These are phyloP conservation scores for Harpegnathos saltator DNA, from an alignment of 1,140 invertebrate species.

Conservation along the genomic window DNA sequence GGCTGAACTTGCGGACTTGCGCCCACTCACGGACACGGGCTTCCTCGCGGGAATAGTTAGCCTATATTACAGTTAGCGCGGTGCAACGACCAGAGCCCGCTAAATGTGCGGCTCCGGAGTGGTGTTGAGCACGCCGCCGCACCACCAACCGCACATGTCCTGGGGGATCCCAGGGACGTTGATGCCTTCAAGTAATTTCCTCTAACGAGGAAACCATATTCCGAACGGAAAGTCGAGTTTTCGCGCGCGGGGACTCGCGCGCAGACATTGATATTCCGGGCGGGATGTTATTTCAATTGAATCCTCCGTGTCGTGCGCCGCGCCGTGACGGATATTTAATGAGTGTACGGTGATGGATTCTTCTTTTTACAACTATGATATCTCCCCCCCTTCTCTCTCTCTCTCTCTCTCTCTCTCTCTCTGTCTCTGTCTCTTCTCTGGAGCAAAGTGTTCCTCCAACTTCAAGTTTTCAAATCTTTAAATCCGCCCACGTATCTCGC, in stretches of 20 bases:
- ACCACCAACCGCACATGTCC: slow-evolving; percentile 51
- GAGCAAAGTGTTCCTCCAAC: neutral
- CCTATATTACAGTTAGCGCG: slow-evolving; percentile 51
- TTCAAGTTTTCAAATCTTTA: slow-evolving; percentile 7
- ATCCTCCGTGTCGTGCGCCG: slow-evolving; percentile 17
- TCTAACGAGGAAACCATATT: slow-evolving; percentile 60
- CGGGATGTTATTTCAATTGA: slow-evolving; percentile 48
- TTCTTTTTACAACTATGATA: slow-evolving; percentile 15
- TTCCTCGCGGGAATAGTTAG: slow-evolving; percentile 49
- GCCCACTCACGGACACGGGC: neutral
- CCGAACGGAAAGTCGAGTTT: slow-evolving; percentile 54
- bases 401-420: no score
- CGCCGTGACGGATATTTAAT: slow-evolving; percentile 5
- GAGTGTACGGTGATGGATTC: neutral
- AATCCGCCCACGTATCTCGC: no score
- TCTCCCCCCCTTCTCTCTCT: neutral
- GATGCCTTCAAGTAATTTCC: slow-evolving; percentile 61
- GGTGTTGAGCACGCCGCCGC: slow-evolving; percentile 51
- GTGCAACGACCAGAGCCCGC: slow-evolving; percentile 35
- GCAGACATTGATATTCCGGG: slow-evolving; percentile 37
- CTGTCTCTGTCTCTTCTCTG: no score
- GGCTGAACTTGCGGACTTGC: slow-evolving; percentile 4
- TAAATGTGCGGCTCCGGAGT: slow-evolving; percentile 55
- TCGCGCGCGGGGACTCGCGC: neutral
- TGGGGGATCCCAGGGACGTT: slow-evolving; percentile 50